Evolutionary conservation across 2,797 vertebrate species (phyloP).

Genomic region (Diplodus puntazzo): DNA sequence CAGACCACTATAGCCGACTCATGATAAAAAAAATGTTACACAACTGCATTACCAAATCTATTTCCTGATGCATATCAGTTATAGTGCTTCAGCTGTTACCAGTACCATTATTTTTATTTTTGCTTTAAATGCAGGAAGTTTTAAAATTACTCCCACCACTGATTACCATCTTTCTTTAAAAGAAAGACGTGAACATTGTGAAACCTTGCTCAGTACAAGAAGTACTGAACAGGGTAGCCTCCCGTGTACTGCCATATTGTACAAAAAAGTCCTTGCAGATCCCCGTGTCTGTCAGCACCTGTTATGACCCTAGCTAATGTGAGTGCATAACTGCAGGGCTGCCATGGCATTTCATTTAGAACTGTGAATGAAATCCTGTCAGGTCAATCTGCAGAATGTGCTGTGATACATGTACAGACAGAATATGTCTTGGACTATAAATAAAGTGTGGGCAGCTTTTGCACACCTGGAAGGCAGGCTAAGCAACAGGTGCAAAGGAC

Average conservation of each 20-base stretch:
- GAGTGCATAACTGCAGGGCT: constrained; percentile 44
- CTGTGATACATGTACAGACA: constrained; percentile 27
- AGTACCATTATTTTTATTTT: too few relatives aligned
- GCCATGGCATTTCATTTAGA: constrained; percentile 49
- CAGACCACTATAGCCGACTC: neutral
- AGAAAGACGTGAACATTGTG: neutral
- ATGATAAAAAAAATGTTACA: neutral
- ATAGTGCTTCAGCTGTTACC: too few relatives aligned
- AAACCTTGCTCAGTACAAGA: neutral
- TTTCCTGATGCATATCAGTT: too few relatives aligned
- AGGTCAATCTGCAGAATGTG: constrained; percentile 44
- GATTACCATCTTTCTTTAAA: neutral
- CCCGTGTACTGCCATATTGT: constrained; percentile 1
- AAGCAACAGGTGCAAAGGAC: constrained; percentile 3
- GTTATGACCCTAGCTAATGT: constrained; percentile 25
- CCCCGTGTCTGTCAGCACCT: constrained; percentile 29
- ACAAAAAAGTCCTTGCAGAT: constrained; percentile 33
- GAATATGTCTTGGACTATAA: constrained; percentile 30
- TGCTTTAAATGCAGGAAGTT: neutral
- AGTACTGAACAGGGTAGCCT: neutral
- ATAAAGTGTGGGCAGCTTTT: constrained; percentile 17
- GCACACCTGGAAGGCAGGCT: constrained; percentile 21
- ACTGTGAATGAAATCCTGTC: constrained; percentile 55
- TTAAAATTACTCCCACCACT: neutral
- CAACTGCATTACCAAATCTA: neutral